Evolutionary conservation across 2,113 vertebrate species (phyloP).

Genomic region (Camelus bactrianus): DNA sequence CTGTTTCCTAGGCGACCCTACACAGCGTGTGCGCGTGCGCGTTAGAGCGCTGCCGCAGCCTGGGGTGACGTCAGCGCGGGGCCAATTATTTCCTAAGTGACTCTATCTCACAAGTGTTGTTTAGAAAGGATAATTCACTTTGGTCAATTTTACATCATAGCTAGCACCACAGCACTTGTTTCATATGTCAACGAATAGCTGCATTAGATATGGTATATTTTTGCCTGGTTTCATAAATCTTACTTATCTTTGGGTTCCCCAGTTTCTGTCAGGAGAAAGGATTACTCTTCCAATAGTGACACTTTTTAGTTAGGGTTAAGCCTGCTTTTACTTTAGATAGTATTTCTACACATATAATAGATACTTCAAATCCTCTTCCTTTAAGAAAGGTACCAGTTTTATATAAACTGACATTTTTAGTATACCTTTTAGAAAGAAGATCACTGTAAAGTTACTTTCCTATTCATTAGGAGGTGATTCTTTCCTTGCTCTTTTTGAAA

Average conservation of each 20-base stretch:
- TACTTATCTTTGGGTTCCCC: slow-evolving; percentile 2
- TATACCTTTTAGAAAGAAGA: slow-evolving; percentile 26
- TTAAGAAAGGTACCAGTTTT: background rate
- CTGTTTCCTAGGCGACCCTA: no score
- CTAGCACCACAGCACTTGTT: slow-evolving; percentile 33
- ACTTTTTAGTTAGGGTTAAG: slow-evolving; percentile 50
- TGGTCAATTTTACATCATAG: slow-evolving; percentile 16
- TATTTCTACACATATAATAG: slow-evolving; percentile 11
- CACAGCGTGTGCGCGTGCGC: no score
- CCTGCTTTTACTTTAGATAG: slow-evolving; percentile 9
- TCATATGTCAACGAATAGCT: background rate
- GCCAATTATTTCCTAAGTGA: background rate
- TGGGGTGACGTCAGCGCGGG: no score
- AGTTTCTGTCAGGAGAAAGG: background rate
- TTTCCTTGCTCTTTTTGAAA: slow-evolving; percentile 25
- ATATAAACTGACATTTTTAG: background rate
- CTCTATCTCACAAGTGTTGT: background rate
- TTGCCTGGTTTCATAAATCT: slow-evolving; percentile 19
- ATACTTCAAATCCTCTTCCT: slow-evolving; percentile 10
- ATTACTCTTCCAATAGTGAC: background rate
- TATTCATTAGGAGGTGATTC: background rate
- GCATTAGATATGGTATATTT: slow-evolving; percentile 16
- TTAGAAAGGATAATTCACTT: slow-evolving; percentile 46
- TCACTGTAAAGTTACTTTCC: slow-evolving; percentile 5
- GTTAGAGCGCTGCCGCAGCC: no score